Conservation (phyloP, 2,113 vertebrate species). For the Lophotis ruficrista region DNA sequence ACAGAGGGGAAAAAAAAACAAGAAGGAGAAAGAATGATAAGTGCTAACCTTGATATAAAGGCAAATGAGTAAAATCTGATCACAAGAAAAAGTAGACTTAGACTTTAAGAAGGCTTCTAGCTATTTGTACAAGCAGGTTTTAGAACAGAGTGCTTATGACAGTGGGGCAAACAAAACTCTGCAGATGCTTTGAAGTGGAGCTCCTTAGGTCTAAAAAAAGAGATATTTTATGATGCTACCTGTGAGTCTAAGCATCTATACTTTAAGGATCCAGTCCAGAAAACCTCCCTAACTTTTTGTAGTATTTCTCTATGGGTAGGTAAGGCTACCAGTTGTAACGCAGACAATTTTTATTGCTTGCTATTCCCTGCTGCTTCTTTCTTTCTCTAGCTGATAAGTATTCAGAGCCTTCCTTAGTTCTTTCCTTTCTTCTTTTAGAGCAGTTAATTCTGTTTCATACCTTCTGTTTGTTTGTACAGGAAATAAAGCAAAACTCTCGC, state of each 20-base stretch:
- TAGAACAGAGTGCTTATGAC: not conserved
- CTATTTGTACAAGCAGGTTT: not conserved
- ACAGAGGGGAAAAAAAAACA: accelerated
- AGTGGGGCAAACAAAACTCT: not conserved
- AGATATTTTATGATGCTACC: not conserved
- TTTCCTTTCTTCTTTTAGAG: not conserved
- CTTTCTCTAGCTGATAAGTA: not conserved
- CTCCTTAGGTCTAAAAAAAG: not conserved
- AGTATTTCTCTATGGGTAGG: not conserved
- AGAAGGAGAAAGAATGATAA: not conserved
- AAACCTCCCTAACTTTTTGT: not conserved
- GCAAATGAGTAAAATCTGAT: not conserved
- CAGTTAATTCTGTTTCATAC: not conserved
- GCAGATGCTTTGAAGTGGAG: not conserved
- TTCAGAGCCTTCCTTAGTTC: not conserved
- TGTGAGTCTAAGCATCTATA: not conserved
- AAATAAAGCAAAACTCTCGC: not conserved
- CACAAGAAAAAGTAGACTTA: not conserved
- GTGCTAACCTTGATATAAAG: not conserved
- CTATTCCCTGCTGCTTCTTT: not conserved
- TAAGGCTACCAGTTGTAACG: not conserved
- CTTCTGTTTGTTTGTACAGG: not conserved
- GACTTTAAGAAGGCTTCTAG: not conserved
- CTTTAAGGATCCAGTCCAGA: not conserved
- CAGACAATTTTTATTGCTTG: not conserved